These are phyloP conservation scores for Platycnemis pennipes DNA, from an alignment of 2,888 invertebrate genomes.

Conservation along the genomic window DNA sequence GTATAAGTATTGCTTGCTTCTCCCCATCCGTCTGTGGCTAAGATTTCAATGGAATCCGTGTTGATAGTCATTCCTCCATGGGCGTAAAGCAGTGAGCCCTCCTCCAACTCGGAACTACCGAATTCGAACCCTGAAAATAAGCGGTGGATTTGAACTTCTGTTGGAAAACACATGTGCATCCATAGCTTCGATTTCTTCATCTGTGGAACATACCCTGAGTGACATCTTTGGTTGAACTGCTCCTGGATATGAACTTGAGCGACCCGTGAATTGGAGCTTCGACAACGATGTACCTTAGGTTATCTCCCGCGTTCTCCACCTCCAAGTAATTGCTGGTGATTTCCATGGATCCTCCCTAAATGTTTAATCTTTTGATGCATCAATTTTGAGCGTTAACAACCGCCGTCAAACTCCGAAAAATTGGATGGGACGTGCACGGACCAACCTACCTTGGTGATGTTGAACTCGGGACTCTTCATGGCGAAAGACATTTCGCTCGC, in stretches of 20 bases:
- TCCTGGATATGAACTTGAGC: not conserved
- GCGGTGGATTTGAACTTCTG: not conserved
- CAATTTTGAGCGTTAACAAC: not conserved
- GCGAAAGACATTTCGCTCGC: not conserved
- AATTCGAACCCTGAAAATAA: not conserved
- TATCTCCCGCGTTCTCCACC: not conserved
- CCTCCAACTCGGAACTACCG: not conserved
- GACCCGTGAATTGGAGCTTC: not conserved
- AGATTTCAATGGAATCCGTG: not conserved
- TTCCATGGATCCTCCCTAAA: conserved; percentile 9
- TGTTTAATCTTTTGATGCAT: conserved; percentile 22
- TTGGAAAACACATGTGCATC: not conserved
- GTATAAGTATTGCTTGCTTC: not conserved
- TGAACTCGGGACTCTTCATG: not conserved
- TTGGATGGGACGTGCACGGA: not conserved
- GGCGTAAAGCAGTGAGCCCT: not conserved
- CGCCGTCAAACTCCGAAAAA: not conserved
- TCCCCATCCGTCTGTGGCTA: conserved; percentile 6
- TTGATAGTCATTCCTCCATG: not conserved
- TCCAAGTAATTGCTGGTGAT: not conserved
- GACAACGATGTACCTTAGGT: not conserved
- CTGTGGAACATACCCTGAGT: not conserved
- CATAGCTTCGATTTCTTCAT: too few relatives aligned
- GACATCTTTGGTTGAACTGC: not conserved
- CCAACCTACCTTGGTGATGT: not conserved